Conservation (phyloP, 2,113 vertebrate species). For the Typhlomys cinereus region DNA sequence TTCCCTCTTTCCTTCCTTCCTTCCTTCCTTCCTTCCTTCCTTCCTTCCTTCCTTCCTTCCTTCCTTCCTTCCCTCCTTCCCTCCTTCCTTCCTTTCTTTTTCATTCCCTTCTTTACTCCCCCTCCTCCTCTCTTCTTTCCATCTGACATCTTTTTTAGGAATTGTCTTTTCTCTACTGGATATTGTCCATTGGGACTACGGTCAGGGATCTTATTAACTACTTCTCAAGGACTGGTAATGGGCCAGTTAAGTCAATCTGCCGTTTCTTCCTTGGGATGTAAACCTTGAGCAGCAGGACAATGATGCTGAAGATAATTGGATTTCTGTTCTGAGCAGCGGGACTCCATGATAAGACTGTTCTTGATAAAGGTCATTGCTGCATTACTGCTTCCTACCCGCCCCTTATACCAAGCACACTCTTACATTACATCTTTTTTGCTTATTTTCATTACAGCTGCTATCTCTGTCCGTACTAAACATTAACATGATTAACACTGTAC, state of each 20-base stretch:
- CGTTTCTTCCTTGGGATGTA: not conserved
- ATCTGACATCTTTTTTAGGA: not conserved
- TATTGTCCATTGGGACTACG: not conserved
- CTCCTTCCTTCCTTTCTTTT: not conserved
- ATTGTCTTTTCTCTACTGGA: not conserved
- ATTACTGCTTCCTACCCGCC: not conserved
- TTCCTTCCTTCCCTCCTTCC: not conserved
- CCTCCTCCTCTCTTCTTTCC: too few species aligned
- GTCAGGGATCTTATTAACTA: not conserved
- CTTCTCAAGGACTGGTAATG: not conserved
- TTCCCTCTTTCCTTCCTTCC: accelerated
- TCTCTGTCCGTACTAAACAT: not conserved
- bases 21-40: accelerated
- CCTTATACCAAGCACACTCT: not conserved
- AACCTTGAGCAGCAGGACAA: not conserved
- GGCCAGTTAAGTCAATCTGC: not conserved
- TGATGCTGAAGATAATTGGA: not conserved
- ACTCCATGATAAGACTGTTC: not conserved
- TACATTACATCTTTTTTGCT: not conserved
- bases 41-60: not conserved
- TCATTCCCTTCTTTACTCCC: too few species aligned
- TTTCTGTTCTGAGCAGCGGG: not conserved
- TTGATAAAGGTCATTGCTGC: not conserved
- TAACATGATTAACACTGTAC: not conserved
- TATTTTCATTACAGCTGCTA: not conserved